Conservation (phyloP, 2,113 vertebrate genomes). For the Megalops atlanticus region DNA sequence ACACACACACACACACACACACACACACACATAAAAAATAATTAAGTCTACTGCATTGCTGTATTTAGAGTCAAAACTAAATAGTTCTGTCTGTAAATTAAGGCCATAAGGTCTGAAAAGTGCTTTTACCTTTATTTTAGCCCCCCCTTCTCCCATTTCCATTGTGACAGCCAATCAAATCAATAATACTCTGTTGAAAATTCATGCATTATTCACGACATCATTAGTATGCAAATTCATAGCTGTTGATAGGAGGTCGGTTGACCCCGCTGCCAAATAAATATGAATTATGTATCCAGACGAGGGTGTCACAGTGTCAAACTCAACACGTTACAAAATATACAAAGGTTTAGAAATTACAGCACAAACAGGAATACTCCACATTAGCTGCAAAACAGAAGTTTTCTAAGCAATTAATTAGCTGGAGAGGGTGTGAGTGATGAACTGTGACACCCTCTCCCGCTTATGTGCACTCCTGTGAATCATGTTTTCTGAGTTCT, state of each 20-base stretch:
- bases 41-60: not conserved
- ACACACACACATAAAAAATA: not conserved
- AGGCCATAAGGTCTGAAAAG: constrained; percentile 43
- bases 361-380: constrained; percentile 18
- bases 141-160: constrained; percentile 37
- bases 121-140: constrained; percentile 58
- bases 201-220: constrained; percentile 59
- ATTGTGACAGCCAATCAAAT: constrained; percentile 56
- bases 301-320: constrained; percentile 26
- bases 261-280: constrained; percentile 50
- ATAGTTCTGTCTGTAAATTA: constrained; percentile 26
- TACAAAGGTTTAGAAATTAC: constrained; percentile 26
- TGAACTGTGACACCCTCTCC: not conserved
- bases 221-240: constrained; percentile 70
- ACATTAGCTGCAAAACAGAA: not conserved
- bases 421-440: constrained; percentile 7
- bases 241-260: constrained; percentile 47
- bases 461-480: not conserved
- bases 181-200: constrained; percentile 51
- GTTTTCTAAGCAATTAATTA: constrained; percentile 33
- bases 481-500: too few species aligned
- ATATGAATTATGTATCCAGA: constrained; percentile 61
- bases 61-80: not conserved
- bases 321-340: constrained; percentile 18
- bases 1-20: too few species aligned